Percentiles rank a stretch among this genome's conserved stretches.
Evolutionary conservation across 2,113 vertebrate species (phyloP).

Genomic region (Neodontobutis hainanensis): DNA sequence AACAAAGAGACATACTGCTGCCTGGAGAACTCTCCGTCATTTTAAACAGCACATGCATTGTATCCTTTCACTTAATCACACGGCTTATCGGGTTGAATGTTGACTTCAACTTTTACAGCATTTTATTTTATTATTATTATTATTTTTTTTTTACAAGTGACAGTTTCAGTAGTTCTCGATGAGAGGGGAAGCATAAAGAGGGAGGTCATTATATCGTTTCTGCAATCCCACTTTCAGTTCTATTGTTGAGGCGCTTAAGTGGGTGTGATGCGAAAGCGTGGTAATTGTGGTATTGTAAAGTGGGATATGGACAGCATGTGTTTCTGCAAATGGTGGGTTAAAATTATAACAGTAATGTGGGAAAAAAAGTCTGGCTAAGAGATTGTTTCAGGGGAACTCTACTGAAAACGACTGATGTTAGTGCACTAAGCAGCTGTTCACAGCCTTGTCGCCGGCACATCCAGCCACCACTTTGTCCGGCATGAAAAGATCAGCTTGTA

Average conservation of each 20-base stretch:
- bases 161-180: not conserved
- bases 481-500: not conserved
- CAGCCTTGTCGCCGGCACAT: not conserved
- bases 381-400: not conserved
- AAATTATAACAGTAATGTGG: slow-evolving; percentile 1
- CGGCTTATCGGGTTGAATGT: slow-evolving; percentile 19
- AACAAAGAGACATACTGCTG: slow-evolving; percentile 1
- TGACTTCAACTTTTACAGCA: slow-evolving; percentile 15
- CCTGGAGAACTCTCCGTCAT: slow-evolving; percentile 5
- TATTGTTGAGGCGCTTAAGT: slow-evolving; percentile 1
- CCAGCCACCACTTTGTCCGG: not conserved
- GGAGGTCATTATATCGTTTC: slow-evolving; percentile 3
- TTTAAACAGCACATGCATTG: slow-evolving; percentile 1
- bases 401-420: too few species aligned
- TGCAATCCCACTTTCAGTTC: slow-evolving; percentile 10
- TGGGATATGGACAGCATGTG: not conserved
- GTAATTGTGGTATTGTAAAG: slow-evolving; percentile 15
- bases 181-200: not conserved
- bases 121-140: too few species aligned
- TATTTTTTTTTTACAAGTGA: slow-evolving; percentile 20
- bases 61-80: slow-evolving; percentile 5
- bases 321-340: slow-evolving; percentile 17
- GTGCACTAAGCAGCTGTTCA: too few species aligned
- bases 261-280: not conserved
- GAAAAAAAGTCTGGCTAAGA: not conserved